phyloP scores from a whole-genome alignment of 2,888 invertebrate species.

The Melanargia galathea region DNA sequence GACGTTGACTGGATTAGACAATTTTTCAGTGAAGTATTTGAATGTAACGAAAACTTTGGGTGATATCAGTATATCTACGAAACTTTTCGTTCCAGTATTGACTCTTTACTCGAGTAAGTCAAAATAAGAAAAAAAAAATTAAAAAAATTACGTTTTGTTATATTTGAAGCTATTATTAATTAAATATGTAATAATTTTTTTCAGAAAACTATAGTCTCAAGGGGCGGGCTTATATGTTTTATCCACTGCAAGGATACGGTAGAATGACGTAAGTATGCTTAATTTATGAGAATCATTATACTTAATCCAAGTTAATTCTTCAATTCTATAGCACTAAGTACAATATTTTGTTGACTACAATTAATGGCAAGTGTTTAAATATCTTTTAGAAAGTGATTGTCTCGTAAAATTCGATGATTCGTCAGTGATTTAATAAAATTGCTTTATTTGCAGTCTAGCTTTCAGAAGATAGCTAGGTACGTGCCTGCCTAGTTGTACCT shows the following conservation, averaged over 20 bases:
- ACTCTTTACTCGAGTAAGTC: slow-evolving; percentile 48
- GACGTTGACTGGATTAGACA: slow-evolving; percentile 48
- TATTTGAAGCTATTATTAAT: too few relatives aligned
- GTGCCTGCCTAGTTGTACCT: background rate
- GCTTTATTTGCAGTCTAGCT: too few relatives aligned
- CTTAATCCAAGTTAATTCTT: background rate
- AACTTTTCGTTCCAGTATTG: slow-evolving; percentile 46
- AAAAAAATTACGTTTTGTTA: too few relatives aligned
- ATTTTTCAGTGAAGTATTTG: slow-evolving; percentile 48
- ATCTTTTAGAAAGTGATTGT: too few relatives aligned
- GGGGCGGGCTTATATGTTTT: slow-evolving; percentile 52
- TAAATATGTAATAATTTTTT: slow-evolving; percentile 35
- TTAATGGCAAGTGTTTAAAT: too few relatives aligned
- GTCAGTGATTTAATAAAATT: too few relatives aligned
- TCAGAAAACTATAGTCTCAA: slow-evolving; percentile 52
- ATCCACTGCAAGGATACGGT: slow-evolving; percentile 53
- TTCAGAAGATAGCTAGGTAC: too few relatives aligned
- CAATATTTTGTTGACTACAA: too few relatives aligned
- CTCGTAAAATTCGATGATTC: too few relatives aligned
- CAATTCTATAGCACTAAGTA: background rate
- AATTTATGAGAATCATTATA: background rate
- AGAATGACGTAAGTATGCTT: slow-evolving; percentile 50
- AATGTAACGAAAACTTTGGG: slow-evolving; percentile 39
- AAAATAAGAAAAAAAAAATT: background rate
- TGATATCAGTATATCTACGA: slow-evolving; percentile 43